Base-by-base conservation (phyloP, 2,797 vertebrate genomes). In the Muscicapa striata region DNA sequence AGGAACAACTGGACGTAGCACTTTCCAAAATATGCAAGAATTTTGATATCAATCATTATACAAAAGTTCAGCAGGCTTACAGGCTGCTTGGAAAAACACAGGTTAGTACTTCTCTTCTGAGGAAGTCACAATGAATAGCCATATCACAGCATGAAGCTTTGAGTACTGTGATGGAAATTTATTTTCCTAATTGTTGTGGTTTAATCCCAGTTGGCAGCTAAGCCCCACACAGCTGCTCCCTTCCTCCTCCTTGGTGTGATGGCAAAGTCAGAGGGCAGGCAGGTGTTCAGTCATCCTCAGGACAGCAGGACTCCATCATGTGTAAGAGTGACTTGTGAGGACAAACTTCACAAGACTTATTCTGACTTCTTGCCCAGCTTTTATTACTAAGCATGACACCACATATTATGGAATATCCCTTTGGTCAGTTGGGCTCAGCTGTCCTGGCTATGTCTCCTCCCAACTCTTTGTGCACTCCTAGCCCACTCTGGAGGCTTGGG, bases 11-110 rank as follows among this genome's bases (percentile, higher is more conserved):
- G 95, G 99, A 99, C 5, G 99, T 99, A 73, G 99, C 99, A 0
- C 98, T 99, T 93, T 99, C 99, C n/a, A 99, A 99, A 98, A 99
- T 99, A 96, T 99, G 99, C 96, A 99, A 99, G 97, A 98, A 99
- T 98, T 99, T 99, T 97, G 99, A 99, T 95, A 97, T 99, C 84
- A 96, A 95, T 68, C 99, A 99, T 98, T 99, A 99, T 97, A 99
- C 99, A 93, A 99, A 99, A 94, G 99, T 99, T 96, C 99, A 99
- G 85, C 98, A 99, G 95, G 99, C 99, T 40, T 99, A 99, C 96
- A 98, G 98, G 38, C 98, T 99, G 69, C 98, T 99, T 94, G 99
- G 99, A n/a, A 99, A 99, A 98, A 99, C 99, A 76, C 99, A 99
- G 98, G 99, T 99, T 86, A 83, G 97, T 94, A 27, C 5, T 84